phyloP scores from a whole-genome alignment of 1,140 invertebrate genomes.

The Ctenoplectra terminalis region DNA sequence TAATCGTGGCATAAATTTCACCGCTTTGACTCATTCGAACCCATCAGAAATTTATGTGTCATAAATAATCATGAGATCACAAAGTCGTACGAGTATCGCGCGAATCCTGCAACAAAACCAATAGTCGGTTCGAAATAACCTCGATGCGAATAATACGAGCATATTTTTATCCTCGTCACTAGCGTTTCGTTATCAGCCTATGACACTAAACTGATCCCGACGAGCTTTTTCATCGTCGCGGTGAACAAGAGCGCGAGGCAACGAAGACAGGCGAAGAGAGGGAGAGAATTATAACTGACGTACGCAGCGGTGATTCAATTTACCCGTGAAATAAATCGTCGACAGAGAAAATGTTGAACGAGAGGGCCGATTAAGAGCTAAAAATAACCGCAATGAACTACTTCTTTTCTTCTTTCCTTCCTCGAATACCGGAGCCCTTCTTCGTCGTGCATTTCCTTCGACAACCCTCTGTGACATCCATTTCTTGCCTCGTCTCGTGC shows the following conservation, averaged over 20 bases:
- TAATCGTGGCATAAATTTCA: not conserved
- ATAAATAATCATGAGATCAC: not conserved
- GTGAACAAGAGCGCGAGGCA: not conserved
- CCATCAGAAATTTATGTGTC: not conserved
- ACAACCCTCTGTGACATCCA: too few relatives aligned
- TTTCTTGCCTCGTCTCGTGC: too few relatives aligned
- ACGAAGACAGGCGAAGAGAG: too few relatives aligned
- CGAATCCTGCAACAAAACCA: not conserved
- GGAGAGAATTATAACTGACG: slow-evolving; percentile 40
- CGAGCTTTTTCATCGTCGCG: not conserved
- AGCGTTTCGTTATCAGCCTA: slow-evolving; percentile 30
- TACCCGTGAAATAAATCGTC: slow-evolving; percentile 32
- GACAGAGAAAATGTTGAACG: not conserved
- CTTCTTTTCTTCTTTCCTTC: too few relatives aligned
- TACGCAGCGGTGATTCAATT: slow-evolving; percentile 23
- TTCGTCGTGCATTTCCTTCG: not conserved
- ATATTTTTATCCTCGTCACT: slow-evolving; percentile 20
- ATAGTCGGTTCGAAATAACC: slow-evolving; percentile 18
- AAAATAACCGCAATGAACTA: slow-evolving; percentile 5
- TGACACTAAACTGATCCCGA: slow-evolving; percentile 34
- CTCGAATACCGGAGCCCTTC: too few relatives aligned
- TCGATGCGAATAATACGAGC: slow-evolving; percentile 11
- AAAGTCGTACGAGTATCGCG: not conserved
- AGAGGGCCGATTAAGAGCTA: not conserved
- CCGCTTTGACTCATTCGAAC: too few relatives aligned